Percentiles rank a stretch among this genome's conserved stretches.
Conservation (phyloP, 2,797 vertebrate species). For the Denticeps clupeoides region DNA sequence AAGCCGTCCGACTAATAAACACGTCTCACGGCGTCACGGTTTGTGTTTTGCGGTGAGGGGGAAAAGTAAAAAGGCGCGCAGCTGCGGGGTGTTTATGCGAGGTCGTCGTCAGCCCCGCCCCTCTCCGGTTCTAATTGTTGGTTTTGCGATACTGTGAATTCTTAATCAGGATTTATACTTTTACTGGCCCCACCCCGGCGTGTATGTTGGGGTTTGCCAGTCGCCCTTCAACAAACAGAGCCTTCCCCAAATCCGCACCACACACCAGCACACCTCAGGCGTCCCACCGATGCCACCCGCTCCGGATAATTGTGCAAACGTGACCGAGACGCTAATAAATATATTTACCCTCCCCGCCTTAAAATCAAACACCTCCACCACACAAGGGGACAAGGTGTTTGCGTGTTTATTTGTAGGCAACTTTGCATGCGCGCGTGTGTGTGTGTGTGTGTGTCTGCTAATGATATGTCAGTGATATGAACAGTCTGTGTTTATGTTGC, state of each 20-base stretch:
- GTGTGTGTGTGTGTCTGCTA: background rate
- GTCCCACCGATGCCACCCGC: slow-evolving; percentile 24
- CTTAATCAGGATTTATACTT: slow-evolving; percentile 42
- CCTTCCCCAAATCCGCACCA: slow-evolving; percentile 34
- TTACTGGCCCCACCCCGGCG: slow-evolving; percentile 28
- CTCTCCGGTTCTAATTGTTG: slow-evolving; percentile 43
- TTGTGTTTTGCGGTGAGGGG: too few relatives aligned
- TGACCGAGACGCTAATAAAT: slow-evolving; percentile 27
- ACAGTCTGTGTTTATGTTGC: slow-evolving; percentile 2
- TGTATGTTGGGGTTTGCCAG: slow-evolving; percentile 41
- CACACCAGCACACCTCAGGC: slow-evolving; percentile 32
- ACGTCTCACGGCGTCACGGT: too few relatives aligned
- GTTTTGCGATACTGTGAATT: slow-evolving; percentile 42
- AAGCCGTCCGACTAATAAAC: too few relatives aligned
- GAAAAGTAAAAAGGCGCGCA: slow-evolving; percentile 3
- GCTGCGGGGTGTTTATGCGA: slow-evolving; percentile 35
- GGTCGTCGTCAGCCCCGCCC: slow-evolving; percentile 34
- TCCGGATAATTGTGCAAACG: slow-evolving; percentile 34
- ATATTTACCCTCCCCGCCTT: slow-evolving; percentile 17
- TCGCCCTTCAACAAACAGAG: slow-evolving; percentile 36
- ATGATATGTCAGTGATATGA: background rate
- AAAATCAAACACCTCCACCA: background rate
- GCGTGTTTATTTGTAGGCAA: slow-evolving; percentile 6
- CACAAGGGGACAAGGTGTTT: background rate
- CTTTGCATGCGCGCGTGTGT: slow-evolving; percentile 9